These are phyloP conservation scores for Pseudocheirus occidentalis DNA, from an alignment of 2,797 vertebrate species.

Conservation along the genomic window DNA sequence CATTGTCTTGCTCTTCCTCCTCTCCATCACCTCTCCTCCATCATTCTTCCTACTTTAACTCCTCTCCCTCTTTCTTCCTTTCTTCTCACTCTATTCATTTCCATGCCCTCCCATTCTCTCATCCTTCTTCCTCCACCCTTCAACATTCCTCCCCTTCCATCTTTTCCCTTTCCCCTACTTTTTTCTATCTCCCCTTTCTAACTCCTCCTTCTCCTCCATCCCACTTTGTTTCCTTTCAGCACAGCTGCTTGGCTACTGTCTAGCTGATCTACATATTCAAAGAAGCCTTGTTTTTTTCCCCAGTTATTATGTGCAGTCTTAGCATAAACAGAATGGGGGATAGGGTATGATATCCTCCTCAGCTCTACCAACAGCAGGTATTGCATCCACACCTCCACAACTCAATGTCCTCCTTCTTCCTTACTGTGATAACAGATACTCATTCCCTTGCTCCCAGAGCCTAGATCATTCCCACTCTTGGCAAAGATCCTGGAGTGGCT, in stretches of 20 bases:
- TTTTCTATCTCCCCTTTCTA: neutral
- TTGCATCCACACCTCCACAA: neutral
- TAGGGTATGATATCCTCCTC: neutral
- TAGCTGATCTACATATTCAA: neutral
- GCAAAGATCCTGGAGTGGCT: no score
- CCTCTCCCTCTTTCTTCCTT: neutral
- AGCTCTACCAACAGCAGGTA: neutral
- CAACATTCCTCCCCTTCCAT: neutral
- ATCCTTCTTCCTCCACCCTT: neutral
- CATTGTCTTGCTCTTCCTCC: no score
- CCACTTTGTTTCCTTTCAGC: neutral
- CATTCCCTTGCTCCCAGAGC: no score
- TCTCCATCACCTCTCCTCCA: neutral
- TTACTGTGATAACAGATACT: neutral
- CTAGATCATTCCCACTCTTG: no score
- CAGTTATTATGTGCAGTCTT: neutral
- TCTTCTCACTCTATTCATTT: neutral
- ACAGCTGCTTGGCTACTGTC: neutral
- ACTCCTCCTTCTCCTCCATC: neutral
- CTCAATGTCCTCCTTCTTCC: neutral
- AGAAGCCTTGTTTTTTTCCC: neutral
- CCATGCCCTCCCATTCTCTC: neutral
- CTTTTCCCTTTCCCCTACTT: neutral
- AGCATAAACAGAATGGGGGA: neutral
- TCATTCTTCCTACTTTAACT: neutral